A percentile compares a stretch with the other conserved stretches of the same genome.
Evolutionary conservation across 2,113 vertebrate genomes (phyloP).

Genomic region (Terrapene triunguis): DNA sequence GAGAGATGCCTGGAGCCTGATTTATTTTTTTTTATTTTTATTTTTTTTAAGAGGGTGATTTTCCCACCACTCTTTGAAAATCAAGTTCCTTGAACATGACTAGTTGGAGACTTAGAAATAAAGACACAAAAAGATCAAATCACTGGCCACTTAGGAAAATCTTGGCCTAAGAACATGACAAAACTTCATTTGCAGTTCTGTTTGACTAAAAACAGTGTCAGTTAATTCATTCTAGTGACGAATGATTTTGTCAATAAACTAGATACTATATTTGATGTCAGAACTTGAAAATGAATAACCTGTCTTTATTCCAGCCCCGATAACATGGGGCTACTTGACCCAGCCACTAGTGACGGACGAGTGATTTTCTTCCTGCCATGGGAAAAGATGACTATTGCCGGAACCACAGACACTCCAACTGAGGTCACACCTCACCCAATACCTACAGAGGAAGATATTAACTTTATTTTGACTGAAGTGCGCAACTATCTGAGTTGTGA

Average conservation of each 20-base stretch:
- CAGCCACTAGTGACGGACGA: slow-evolving; percentile 94
- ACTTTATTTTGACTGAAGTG: slow-evolving; percentile 93
- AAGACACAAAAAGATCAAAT: neutral
- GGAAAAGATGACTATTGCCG: slow-evolving; percentile 98
- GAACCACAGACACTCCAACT: slow-evolving; percentile 94
- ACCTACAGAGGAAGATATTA: slow-evolving; percentile 90
- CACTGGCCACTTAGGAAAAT: neutral
- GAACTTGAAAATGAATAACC: neutral
- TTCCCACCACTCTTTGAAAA: neutral
- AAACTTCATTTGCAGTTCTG: rapidly evolving
- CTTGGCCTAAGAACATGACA: rapidly evolving
- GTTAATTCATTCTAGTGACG: neutral
- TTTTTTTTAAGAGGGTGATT: rapidly evolving
- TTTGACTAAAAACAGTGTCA: neutral
- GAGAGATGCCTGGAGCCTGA: neutral
- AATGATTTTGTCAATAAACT: neutral
- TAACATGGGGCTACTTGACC: slow-evolving; percentile 97
- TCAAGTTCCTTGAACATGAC: neutral
- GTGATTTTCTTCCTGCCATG: slow-evolving; percentile 99
- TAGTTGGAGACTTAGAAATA: neutral
- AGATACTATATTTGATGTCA: neutral
- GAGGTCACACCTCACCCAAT: slow-evolving; percentile 89
- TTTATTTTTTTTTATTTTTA: rapidly evolving
- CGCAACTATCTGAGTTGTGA: slow-evolving; percentile 93
- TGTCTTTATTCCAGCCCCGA: slow-evolving; percentile 86